Evolutionary conservation across 1,140 invertebrate species (phyloP), one percentile per base, ranked within the genome.

Genomic region (Adoxophyes honmai): DNA sequence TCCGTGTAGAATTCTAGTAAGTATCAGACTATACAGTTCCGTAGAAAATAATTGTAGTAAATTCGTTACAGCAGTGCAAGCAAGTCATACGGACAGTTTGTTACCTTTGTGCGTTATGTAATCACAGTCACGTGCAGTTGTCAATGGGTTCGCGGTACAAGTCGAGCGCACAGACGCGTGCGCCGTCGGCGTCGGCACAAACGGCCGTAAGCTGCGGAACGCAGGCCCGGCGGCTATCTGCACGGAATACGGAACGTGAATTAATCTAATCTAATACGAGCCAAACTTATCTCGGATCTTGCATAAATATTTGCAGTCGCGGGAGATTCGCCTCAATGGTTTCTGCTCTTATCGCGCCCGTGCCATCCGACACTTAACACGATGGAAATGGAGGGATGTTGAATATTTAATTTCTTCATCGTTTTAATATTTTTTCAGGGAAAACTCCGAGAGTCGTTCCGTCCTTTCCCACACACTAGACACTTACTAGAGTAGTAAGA

Each of bases 291-390:
- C 42, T 48, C 42, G 21, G 42, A 18, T 13, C 18, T 28, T 48
- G 42, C 42, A 48, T 48, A 48, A 48, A 48, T 48, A 48, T 48
- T 48, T 13, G 21, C 42, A 21, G 21, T 28, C 42, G 42, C 11
- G 42, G 21, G 21, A 28, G 9, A 33, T 4, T 48, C 21, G 21
- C 18, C 42, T n/a, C 36, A 13, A 33, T 18, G 8, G 21, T 48
- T 28, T n/a, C 9, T 0, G n/a, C 18, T 36, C 8, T 48, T 48
- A 48, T 48, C 42, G 42, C 42, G 42, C 18, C 21, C 21, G 21
- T 11, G 42, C 16, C 42, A 48, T 48, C 42, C 6, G 4, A 28
- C 18, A 48, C 18, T 48, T 33, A 48, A 48, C 42, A 33, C 21
- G 21, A 28, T 48, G 42, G 28, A 11, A 48, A 28, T 33, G 10